These are phyloP conservation scores for Halictus ligatus DNA, from an alignment of 2,888 invertebrate species.

Conservation along the genomic window DNA sequence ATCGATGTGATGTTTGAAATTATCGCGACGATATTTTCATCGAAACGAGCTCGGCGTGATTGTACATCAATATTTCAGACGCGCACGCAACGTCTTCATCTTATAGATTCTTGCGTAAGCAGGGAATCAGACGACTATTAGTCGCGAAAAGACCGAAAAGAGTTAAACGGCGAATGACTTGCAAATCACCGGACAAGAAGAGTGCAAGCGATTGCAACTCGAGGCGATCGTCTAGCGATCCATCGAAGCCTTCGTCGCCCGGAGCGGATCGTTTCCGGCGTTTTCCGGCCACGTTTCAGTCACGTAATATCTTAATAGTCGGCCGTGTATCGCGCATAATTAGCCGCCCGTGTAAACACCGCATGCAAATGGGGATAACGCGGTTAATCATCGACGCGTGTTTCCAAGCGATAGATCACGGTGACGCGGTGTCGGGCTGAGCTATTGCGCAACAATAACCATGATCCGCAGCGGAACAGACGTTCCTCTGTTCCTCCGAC, in stretches of 20 bases:
- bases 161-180: neutral
- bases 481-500: slow-evolving; percentile 30
- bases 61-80: neutral
- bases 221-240: neutral
- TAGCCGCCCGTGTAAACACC: slow-evolving; percentile 34
- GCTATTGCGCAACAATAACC: slow-evolving; percentile 40
- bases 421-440: slow-evolving; percentile 7
- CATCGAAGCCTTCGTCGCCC: neutral
- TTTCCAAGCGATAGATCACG: slow-evolving; percentile 30
- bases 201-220: neutral
- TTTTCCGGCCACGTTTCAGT: neutral
- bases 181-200: neutral
- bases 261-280: neutral
- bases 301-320: slow-evolving; percentile 31
- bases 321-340: slow-evolving; percentile 27
- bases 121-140: neutral
- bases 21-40: neutral
- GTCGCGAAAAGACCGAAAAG: neutral
- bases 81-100: neutral
- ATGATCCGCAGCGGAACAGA: slow-evolving; percentile 29
- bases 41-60: neutral
- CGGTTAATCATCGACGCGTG: slow-evolving; percentile 39
- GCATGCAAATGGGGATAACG: slow-evolving; percentile 53
- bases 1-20: neutral
- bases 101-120: neutral